phyloP scores from a whole-genome alignment of 2,113 vertebrate species.

The Mola mola region DNA sequence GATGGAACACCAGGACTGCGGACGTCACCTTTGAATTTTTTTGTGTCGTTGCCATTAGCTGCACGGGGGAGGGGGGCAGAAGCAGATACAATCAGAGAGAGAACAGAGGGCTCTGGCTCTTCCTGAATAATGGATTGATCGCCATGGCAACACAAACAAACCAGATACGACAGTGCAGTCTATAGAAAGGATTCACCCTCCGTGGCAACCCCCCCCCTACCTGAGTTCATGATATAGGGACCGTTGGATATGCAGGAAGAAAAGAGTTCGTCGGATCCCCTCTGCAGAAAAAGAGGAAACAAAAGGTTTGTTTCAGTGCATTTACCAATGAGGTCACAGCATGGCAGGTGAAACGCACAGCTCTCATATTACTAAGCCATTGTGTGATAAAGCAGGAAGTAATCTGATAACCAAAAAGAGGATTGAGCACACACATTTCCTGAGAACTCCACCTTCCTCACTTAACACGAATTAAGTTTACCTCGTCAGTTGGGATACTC shows the following conservation, averaged over 20 bases:
- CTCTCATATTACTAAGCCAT: conserved; percentile 68
- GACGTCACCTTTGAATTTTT: conserved; percentile 96
- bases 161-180: conserved; percentile 51
- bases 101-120: conserved; percentile 59
- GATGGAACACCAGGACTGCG: conserved; percentile 90
- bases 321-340: conserved; percentile 52
- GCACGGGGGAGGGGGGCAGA: conserved; percentile 29
- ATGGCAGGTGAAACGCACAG: conserved; percentile 66
- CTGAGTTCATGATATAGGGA: conserved; percentile 97
- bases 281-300: conserved; percentile 81
- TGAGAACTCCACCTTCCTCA: conserved; percentile 38
- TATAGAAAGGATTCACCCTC: conserved; percentile 56
- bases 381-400: conserved; percentile 69
- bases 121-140: conserved; percentile 76
- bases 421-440: conserved; percentile 29
- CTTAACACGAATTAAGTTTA: conserved; percentile 27
- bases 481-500: conserved; percentile 9
- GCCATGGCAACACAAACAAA: conserved; percentile 67
- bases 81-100: conserved; percentile 72
- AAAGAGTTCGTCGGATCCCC: conserved; percentile 99
- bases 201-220: conserved; percentile 76
- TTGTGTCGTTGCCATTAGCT: conserved; percentile 99
- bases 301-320: conserved; percentile 62
- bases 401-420: conserved; percentile 71
- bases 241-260: conserved; percentile 97